Conservation (phyloP, 2,797 vertebrate genomes). For the Choloepus didactylus region DNA sequence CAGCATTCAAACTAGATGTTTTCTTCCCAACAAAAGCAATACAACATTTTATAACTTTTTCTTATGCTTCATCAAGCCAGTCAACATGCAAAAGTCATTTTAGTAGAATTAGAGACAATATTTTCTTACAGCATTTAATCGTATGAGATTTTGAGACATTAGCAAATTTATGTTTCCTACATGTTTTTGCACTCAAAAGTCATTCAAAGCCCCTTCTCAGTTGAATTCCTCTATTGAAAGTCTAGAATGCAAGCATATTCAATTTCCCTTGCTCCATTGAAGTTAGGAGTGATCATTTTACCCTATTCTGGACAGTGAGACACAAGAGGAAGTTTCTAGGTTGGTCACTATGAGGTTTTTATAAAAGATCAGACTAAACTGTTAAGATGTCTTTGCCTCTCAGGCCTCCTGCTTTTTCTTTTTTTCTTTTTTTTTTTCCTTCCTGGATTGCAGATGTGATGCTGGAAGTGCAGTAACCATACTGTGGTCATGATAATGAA, state of each 20-base stretch:
- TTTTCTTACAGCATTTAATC: neutral
- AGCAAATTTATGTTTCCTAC: neutral
- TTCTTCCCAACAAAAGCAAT: neutral
- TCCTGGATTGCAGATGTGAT: neutral
- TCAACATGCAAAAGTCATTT: neutral
- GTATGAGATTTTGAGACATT: neutral
- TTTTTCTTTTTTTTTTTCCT: neutral
- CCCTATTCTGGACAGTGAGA: neutral
- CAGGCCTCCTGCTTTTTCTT: neutral
- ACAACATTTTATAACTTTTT: neutral
- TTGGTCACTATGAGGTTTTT: neutral
- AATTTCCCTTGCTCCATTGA: neutral
- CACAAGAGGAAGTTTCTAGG: neutral
- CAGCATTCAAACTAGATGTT: neutral
- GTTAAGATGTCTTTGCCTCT: neutral
- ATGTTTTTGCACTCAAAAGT: neutral
- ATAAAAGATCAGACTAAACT: neutral
- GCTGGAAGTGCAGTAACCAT: neutral
- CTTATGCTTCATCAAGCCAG: neutral
- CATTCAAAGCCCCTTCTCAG: neutral
- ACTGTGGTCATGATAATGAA: neutral
- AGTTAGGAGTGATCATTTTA: neutral
- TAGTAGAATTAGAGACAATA: neutral
- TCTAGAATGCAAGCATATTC: neutral
- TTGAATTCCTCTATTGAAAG: neutral